A percentile compares a stretch with the other conserved stretches of the same genome.
Conservation (phyloP, 2,797 vertebrate genomes). For the Garrulus glandarius region DNA sequence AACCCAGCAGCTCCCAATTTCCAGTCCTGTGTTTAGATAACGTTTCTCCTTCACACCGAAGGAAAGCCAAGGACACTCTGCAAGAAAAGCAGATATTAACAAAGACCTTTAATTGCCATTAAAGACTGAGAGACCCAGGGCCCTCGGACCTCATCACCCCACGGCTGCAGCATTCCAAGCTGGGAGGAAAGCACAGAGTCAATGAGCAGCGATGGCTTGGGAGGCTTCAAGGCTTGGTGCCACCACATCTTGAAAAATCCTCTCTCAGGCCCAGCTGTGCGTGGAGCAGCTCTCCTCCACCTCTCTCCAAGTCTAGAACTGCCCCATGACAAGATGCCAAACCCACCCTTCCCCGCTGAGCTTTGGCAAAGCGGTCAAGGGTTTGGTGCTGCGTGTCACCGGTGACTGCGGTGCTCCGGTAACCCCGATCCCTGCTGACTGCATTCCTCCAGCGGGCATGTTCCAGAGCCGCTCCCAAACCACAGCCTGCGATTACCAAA, state of each 20-base stretch:
- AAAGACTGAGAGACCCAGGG: not conserved
- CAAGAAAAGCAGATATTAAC: not conserved
- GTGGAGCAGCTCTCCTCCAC: not conserved
- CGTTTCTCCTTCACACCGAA: not conserved
- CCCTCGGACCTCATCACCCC: not conserved
- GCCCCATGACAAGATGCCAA: accelerated
- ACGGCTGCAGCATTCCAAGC: not conserved
- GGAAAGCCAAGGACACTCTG: constrained; percentile 15
- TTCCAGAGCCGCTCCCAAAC: not conserved
- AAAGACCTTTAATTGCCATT: not conserved
- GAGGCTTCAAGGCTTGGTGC: not conserved
- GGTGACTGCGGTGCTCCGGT: accelerated
- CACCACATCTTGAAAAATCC: not conserved
- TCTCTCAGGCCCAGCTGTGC: not conserved
- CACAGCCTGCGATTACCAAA: not conserved
- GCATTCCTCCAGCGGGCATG: not conserved
- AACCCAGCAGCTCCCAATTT: not conserved
- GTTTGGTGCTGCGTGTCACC: accelerated
- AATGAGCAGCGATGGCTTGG: not conserved
- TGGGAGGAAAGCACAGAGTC: not conserved
- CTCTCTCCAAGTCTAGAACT: not conserved
- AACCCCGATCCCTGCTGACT: not conserved
- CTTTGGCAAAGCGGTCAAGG: accelerated
- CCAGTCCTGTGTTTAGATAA: not conserved
- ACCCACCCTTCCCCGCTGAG: not conserved